Evolutionary conservation across 2,113 vertebrate genomes (phyloP).

Genomic region (Baryphthengus martii): DNA sequence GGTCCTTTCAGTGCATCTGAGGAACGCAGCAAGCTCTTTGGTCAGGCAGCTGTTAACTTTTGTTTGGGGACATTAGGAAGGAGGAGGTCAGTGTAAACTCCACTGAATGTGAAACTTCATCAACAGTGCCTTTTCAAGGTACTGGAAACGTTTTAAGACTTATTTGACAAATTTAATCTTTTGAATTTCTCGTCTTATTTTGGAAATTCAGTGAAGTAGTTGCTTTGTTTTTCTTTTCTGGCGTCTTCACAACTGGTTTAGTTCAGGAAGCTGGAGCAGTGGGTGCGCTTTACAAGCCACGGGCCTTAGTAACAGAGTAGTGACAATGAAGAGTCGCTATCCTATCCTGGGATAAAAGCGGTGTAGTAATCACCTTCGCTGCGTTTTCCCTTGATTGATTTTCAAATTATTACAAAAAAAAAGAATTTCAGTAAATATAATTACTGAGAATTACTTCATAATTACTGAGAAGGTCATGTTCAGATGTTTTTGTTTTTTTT

Average conservation of each 20-base stretch:
- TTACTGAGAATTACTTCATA: not conserved
- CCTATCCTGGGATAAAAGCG: not conserved
- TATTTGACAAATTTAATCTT: not conserved
- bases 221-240: not conserved
- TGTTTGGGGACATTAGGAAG: not conserved
- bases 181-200: not conserved
- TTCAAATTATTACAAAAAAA: not conserved
- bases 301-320: not conserved
- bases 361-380: not conserved
- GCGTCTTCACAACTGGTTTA: not conserved
- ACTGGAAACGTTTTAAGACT: not conserved
- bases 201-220: not conserved
- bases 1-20: not conserved
- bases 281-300: not conserved
- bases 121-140: not conserved
- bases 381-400: not conserved
- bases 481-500: rapidly evolving
- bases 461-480: not conserved
- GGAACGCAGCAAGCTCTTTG: not conserved
- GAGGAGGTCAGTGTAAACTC: not conserved
- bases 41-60: not conserved
- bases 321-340: not conserved
- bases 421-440: not conserved
- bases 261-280: not conserved
- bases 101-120: not conserved